Base-by-base conservation (phyloP, 2,888 invertebrate genomes). In the Mesorhabditis sp. region DNA sequence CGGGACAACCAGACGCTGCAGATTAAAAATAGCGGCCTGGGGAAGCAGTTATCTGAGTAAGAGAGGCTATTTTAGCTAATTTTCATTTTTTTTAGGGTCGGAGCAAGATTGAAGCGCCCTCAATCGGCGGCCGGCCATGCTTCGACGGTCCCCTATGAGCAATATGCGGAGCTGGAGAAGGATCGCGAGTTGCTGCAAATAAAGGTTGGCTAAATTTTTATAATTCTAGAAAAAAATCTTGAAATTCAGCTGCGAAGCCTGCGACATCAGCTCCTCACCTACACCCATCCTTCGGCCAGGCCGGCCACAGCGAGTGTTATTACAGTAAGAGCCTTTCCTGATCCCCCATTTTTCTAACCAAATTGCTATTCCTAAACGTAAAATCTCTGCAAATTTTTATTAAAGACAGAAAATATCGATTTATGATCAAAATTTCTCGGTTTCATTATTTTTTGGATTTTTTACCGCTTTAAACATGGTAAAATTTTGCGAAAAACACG, bases 201-300 rank as follows among this genome's bases (percentile, higher is more conserved):
- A 28, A 62, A 62, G 63, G 63, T 62, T 62, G n/a, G 63, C 10
- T 13, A 50, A n/a, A 50, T 50, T 13, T 50, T 13, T 13, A 50
- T 50, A n/a, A 50, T 50, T 10, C 10, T 50, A 50, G 7, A 50
- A n/a, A n/a, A 50, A 13, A n/a, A 67, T 72, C 45, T 74, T 76
- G 77, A 76, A 76, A 45, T 67, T 69, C 71, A 80, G 79, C 66
- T 83, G 63, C 80, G 82, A 69, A 72, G 78, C 3, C 76, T 82
- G 6, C 80, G 81, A 68, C 83, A 83, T 66, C 83, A 83, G 67
- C 73, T 83, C 41, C 70, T 83, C 13, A 76, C 75, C 7, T 83
- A 83, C 69, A 83, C 83, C 4, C 74, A 77, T 15, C 83, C 82
- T 4, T 74, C 76, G 10, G 80, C 79, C 4, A 65, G 80, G 62